Conservation (phyloP, 1,140 invertebrate genomes). For the Platorchestia sp. region DNA sequence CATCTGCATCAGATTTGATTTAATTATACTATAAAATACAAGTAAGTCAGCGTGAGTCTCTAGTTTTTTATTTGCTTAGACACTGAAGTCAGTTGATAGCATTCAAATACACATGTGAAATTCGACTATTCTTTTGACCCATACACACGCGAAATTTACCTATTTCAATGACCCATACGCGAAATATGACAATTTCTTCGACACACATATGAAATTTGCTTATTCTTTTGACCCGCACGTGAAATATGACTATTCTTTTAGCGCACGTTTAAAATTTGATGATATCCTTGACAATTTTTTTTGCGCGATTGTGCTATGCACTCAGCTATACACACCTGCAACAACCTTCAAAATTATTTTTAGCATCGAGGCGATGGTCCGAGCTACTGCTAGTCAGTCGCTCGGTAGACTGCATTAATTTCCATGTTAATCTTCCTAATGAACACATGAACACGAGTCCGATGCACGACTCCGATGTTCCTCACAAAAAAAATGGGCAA, state of each 20-base stretch:
- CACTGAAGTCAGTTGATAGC: not conserved
- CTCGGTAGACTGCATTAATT: not conserved
- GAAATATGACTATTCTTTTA: too few species aligned
- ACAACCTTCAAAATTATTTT: slow-evolving; percentile 2
- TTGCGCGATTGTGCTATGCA: not conserved
- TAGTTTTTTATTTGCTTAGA: too few species aligned
- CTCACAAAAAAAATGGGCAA: not conserved
- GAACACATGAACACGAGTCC: not conserved
- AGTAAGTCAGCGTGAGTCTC: too few species aligned
- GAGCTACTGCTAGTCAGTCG: not conserved
- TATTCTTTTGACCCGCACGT: too few species aligned
- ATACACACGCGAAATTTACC: too few species aligned
- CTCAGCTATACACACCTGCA: not conserved
- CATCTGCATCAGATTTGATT: not conserved
- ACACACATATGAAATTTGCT: too few species aligned
- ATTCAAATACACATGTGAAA: not conserved
- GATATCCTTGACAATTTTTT: too few species aligned
- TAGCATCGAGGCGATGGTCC: not conserved
- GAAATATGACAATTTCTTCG: too few species aligned
- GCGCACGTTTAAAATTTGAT: too few species aligned
- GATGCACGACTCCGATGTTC: not conserved
- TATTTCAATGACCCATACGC: too few species aligned
- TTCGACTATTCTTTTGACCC: not conserved
- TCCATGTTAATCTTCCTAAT: not conserved
- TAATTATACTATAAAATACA: too few species aligned